Evolutionary conservation across 2,888 invertebrate genomes (phyloP).

Genomic region (Eristalinus sepulchralis): DNA sequence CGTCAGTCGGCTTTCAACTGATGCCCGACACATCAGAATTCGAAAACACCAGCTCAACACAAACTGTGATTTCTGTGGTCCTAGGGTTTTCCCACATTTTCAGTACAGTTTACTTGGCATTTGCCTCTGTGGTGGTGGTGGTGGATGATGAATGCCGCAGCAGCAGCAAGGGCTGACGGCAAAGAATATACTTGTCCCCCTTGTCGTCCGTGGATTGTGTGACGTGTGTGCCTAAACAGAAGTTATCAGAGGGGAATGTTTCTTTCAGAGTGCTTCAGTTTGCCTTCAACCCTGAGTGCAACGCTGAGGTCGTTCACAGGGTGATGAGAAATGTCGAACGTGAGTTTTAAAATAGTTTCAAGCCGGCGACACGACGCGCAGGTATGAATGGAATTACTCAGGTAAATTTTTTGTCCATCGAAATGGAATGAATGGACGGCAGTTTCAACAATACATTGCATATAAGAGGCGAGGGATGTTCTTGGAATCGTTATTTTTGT

Average conservation of each 20-base stretch:
- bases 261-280: neutral
- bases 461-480: neutral
- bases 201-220: conserved; percentile 15
- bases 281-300: conserved; percentile 10
- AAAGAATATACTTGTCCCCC: conserved; percentile 20
- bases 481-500: neutral
- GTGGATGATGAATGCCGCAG: conserved; percentile 1
- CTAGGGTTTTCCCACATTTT: conserved; percentile 50
- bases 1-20: conserved; percentile 41
- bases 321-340: neutral
- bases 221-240: neutral
- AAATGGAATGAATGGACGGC: neutral
- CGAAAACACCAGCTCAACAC: conserved; percentile 34
- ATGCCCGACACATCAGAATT: conserved; percentile 12
- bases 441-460: neutral
- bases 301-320: neutral
- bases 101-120: neutral
- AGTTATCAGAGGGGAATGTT: conserved; percentile 1
- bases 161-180: conserved; percentile 20
- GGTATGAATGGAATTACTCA: neutral
- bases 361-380: neutral
- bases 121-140: neutral
- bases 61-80: conserved; percentile 48
- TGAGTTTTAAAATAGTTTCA: neutral
- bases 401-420: neutral